phyloP scores from a whole-genome alignment of 2,113 vertebrate genomes.

The Gymnogyps californianus region DNA sequence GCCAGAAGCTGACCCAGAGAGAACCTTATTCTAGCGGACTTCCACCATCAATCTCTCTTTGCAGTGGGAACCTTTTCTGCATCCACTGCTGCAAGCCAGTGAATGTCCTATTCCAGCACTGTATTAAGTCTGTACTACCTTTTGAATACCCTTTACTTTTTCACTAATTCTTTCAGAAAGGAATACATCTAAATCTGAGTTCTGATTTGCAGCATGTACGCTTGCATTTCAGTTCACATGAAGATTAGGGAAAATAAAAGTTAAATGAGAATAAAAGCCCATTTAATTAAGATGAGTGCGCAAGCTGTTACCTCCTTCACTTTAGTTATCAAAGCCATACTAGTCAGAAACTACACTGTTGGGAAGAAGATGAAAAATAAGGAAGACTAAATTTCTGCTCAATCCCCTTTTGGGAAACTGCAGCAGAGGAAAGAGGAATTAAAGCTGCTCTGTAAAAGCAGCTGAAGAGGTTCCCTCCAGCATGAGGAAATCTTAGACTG shows the following conservation, averaged over 20 bases:
- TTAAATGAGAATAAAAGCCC: not conserved
- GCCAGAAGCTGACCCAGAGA: not conserved
- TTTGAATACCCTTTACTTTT: not conserved
- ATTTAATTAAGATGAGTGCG: not conserved
- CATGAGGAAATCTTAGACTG: conserved; percentile 18
- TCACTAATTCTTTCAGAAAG: not conserved
- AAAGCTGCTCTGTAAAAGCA: conserved; percentile 20
- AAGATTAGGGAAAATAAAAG: not conserved
- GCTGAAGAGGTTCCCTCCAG: conserved; percentile 8
- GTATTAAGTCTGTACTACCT: not conserved
- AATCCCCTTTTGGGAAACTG: not conserved
- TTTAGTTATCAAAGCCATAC: not conserved
- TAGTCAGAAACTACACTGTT: not conserved
- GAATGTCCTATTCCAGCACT: not conserved
- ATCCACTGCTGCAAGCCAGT: not conserved
- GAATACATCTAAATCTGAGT: not conserved
- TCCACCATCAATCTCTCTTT: not conserved
- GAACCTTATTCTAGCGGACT: not conserved
- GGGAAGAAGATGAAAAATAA: not conserved
- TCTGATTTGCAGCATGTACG: not conserved
- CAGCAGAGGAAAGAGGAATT: not conserved
- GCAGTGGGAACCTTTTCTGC: not conserved
- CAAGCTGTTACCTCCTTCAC: not conserved
- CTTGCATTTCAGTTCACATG: not conserved
- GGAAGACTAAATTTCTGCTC: not conserved